Evolutionary conservation across 1,140 invertebrate species (phyloP), one percentile per base, ranked within the genome.

Genomic region (Tachypleus tridentatus): DNA sequence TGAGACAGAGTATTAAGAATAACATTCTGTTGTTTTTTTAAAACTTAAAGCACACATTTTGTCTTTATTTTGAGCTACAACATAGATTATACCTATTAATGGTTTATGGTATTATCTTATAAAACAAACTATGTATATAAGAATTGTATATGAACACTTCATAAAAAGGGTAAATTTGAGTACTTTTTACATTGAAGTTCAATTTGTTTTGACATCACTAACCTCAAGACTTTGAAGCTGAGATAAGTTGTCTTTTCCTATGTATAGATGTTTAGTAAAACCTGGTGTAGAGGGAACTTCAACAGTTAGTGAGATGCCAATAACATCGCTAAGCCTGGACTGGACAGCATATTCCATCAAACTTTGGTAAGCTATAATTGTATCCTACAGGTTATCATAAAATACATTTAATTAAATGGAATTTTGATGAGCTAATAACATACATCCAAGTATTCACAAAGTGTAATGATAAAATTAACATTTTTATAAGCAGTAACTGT

Each of bases 301-400:
- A 10, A 97, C 80, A 7, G 82, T 83, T 0, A 97, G 83, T 0
- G 82, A 83, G 8, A 97, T 79, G 58, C 85, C 81, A 66, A 89
- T 93, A n/a, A 96, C 89, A 73, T 94, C 91, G 49, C 91, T 81
- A 65, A 93, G 83, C 50, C 89, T 83, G 54, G 90, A 86, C 58
- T 87, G 83, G 49, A 88, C 85, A 0, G 93, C 93, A 75, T 93
- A 97, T 70, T 93, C 88, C 71, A 91, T 91, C 4, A 97, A 75
- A 1, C 93, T 91, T 73, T 92, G 91, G 76, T 94, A 74, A 4
- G 93, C 91, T 71, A 91, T 84, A 66, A 91, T 86, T 1, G 91
- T 91, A 74, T 95, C 91, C 81, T 87, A 78, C 4, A 74, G 72
- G 61, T 64, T 63, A 73, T 60, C 11, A 49, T 65, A 70, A 65